phyloP scores from a whole-genome alignment of 1,140 invertebrate species.

The Drosophila sechellia region DNA sequence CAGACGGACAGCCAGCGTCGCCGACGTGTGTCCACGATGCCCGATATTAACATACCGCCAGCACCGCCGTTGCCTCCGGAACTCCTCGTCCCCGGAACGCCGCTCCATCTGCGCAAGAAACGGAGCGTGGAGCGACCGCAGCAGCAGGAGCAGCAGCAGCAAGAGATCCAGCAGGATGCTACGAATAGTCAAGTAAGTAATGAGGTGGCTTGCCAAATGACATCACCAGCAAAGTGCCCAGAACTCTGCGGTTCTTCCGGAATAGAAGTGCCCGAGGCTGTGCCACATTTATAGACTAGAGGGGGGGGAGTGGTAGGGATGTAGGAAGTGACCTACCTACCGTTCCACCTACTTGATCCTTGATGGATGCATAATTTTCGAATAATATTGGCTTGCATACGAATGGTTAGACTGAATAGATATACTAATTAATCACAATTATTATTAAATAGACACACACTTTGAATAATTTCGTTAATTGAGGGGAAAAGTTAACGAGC shows the following conservation, averaged over 20 bases:
- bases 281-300: not conserved
- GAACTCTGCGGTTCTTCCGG: constrained; percentile 15
- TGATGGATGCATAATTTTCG: no score
- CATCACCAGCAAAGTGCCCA: constrained; percentile 15
- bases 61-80: constrained; percentile 70
- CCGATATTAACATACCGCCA: constrained; percentile 71
- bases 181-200: constrained; percentile 63
- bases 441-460: no score
- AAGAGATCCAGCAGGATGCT: constrained; percentile 4
- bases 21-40: constrained; percentile 70
- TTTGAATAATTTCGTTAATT: no score
- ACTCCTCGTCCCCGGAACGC: constrained; percentile 58
- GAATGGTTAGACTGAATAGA: no score
- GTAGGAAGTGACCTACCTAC: no score
- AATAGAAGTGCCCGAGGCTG: no score
- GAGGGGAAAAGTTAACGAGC: no score
- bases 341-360: no score
- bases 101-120: constrained; percentile 66
- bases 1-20: constrained; percentile 29
- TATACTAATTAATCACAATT: no score
- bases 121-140: constrained; percentile 49
- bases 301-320: not conserved
- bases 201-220: constrained; percentile 14
- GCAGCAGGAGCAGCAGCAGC: not conserved
- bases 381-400: no score